Evolutionary conservation across 2,797 vertebrate genomes (phyloP), one percentile per base, ranked within the genome.

Genomic region (Spinus pinus): DNA sequence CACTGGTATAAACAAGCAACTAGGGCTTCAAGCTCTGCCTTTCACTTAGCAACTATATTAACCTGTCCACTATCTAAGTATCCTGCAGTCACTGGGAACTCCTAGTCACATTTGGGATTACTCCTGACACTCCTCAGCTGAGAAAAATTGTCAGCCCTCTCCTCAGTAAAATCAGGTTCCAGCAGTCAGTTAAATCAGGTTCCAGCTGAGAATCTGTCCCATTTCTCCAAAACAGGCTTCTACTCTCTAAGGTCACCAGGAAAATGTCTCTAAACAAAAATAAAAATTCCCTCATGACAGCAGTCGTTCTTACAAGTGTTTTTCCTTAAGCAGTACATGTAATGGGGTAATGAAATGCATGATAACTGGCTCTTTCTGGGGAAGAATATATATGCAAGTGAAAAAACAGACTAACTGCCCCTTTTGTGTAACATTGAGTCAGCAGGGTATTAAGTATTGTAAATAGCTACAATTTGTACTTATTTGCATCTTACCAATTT

Each of bases 391-490:
- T 61, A 81, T n/a, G 19, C 58, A 91, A 94, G 51, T 23, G 39
- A 89, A 72, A 94, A 94, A 79, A 73, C 69, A 90, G 41, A 74
- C 50, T 81, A 91, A 89, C 51, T 74, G 57, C 58, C 53, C 56
- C 41, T 82, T 91, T 91, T 89, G 57, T 79, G 62, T 35, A 88
- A 33, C 46, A 33, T 87, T 87, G 71, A 91, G 58, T 62, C 93
- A 86, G 79, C 71, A 77, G 71, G 54, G 27, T 79, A 81, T 49
- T 72, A 80, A 77, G 28, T 82, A 82, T 37, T 4, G 10, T 56
- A 93, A 89, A 91, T 41, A 91, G 62, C 81, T 91, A 82, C 35
- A 73, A 75, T 80, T 91, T 87, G 58, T 58, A 73, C 71, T 85
- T 65, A 87, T 85, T 89, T 90, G 78, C 57, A 65, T 77, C 58